Evolutionary conservation across 2,797 vertebrate species (phyloP), one percentile per base, ranked within the genome.

Genomic region (Cyprinodon diabolis): DNA sequence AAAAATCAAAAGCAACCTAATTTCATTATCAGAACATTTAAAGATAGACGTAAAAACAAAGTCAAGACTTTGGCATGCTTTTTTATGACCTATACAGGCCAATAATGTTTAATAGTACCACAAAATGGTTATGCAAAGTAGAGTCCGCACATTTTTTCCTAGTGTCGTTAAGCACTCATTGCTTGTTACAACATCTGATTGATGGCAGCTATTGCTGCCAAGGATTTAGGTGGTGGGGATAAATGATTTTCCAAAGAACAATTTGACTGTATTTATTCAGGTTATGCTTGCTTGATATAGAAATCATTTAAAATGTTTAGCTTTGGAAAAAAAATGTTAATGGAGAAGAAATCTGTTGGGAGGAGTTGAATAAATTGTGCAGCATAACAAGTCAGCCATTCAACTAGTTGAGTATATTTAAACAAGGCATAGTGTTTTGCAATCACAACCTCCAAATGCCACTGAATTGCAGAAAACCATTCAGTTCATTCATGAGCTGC

Each of bases 361-460:
- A 19, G 19, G 12, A 3, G 30, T 30, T 21, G 40, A 40, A 40
- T 40, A 49, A 35, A 21, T 37, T 58, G 37, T 19, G 40, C 35
- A 40, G 58, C 17, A 25, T 8, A 49, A 3, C 10, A 25, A 60
- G 30, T 15, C 60, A 52, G 67, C 57, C 25, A 49, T 35, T 37
- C 72, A 40, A 74, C 45, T 45, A 78, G 71, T 66, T 66, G 68
- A 66, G 68, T 43, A 75, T 48, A 68, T 68, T 52, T 6, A 68
- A 58, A 63, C 58, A 68, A 67, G 45, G 55, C 47, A 62, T 57
- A 14, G 68, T 30, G 21, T 49, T 43, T 51, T 81, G 54, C 51
- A 72, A 71, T 49, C 65, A 62, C 49, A 35, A 2, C 13, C 30
- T 8, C 25, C 17, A 51, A 14, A 7, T 37, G 56, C 35, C 10